Percentiles rank a stretch among this genome's conserved stretches.
phyloP scores from a whole-genome alignment of 2,113 vertebrate species.

The Vicugna pacos region DNA sequence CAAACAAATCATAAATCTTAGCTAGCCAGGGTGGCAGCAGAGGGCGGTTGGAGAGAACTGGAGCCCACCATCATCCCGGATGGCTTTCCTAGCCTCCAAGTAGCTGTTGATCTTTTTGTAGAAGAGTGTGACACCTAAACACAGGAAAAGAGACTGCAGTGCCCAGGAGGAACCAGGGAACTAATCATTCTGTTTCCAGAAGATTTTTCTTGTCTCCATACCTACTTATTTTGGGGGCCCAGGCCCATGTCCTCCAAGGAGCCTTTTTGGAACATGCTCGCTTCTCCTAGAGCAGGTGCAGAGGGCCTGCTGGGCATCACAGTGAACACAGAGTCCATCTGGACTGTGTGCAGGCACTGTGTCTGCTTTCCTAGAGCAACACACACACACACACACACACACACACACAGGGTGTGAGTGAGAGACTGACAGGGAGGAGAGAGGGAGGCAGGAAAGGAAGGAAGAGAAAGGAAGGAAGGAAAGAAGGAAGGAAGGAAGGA shows the following conservation, averaged over 20 bases:
- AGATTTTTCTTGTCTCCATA: background rate
- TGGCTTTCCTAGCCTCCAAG: background rate
- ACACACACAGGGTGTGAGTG: background rate
- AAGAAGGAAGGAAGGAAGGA: fast-evolving
- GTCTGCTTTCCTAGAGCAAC: background rate
- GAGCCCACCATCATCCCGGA: background rate
- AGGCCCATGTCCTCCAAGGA: background rate
- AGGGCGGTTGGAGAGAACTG: background rate
- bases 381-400: background rate
- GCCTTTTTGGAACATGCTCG: background rate
- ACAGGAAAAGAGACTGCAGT: background rate
- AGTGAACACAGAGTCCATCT: background rate
- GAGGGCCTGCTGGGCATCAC: background rate
- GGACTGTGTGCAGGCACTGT: background rate
- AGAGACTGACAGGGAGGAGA: fast-evolving
- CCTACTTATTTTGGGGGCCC: too few species aligned
- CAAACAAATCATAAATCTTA: background rate
- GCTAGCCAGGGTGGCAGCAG: background rate
- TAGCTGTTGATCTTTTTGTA: background rate
- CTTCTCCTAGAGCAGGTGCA: background rate
- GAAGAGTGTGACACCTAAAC: background rate
- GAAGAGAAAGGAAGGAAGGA: background rate
- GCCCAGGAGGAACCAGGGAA: background rate
- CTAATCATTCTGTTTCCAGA: background rate
- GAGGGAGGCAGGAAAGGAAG: background rate